Conservation (phyloP, 2,797 vertebrate genomes). For the Eulemur albifrons region DNA sequence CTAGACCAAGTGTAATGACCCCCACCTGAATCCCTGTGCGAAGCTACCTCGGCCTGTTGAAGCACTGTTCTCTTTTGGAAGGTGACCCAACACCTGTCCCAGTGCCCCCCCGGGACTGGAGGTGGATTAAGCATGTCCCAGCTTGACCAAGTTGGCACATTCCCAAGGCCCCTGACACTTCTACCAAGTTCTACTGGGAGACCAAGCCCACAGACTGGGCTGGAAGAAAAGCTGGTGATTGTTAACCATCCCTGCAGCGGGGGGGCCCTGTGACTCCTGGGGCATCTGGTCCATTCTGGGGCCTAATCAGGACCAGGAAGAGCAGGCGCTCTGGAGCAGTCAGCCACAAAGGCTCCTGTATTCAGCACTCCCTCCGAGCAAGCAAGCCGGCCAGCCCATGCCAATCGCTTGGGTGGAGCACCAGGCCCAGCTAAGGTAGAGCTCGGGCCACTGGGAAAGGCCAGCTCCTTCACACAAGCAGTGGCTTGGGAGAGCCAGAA, state of each 20-base stretch:
- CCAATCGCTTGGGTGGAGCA: background rate
- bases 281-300: background rate
- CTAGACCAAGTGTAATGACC: background rate
- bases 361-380: background rate
- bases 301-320: background rate
- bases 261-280: background rate
- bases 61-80: background rate
- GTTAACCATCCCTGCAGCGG: background rate
- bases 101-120: background rate
- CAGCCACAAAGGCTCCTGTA: background rate
- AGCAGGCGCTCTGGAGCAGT: background rate
- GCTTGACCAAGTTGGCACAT: background rate
- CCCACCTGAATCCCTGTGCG: background rate
- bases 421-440: background rate
- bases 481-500: background rate
- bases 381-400: background rate
- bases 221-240: slow-evolving; percentile 37
- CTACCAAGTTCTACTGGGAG: background rate
- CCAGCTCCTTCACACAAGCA: background rate
- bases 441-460: background rate
- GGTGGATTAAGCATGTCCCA: background rate
- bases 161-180: background rate
- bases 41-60: background rate
- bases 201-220: background rate
- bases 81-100: background rate